These are phyloP conservation scores for Arctia plantaginis DNA, from an alignment of 2,888 invertebrate species.

Conservation along the genomic window DNA sequence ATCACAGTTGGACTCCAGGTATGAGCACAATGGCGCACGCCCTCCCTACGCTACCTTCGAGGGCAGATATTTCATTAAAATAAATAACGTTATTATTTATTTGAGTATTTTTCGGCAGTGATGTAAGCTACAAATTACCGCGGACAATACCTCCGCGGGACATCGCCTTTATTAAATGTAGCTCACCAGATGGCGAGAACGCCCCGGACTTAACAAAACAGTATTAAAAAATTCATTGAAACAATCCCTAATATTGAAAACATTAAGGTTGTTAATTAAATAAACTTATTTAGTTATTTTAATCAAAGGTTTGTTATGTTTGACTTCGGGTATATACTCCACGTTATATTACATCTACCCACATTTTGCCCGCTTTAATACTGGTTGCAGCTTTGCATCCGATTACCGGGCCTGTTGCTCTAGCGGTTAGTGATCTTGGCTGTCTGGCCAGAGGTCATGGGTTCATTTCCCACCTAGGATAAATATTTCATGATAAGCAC, in stretches of 20 bases:
- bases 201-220: slow-evolving; percentile 53
- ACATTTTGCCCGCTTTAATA: background rate
- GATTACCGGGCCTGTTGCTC: background rate
- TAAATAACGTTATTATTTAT: slow-evolving; percentile 84
- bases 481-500: no score
- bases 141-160: slow-evolving; percentile 83
- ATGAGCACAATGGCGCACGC: slow-evolving; percentile 50
- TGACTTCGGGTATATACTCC: background rate
- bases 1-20: slow-evolving; percentile 59
- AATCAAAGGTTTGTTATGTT: background rate
- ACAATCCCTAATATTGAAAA: slow-evolving; percentile 52
- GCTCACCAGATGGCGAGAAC: slow-evolving; percentile 77
- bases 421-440: no score
- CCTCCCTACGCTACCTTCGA: slow-evolving; percentile 40
- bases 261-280: slow-evolving; percentile 31
- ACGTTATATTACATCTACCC: background rate
- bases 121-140: slow-evolving; percentile 83
- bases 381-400: background rate
- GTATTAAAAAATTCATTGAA: slow-evolving; percentile 64
- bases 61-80: slow-evolving; percentile 76
- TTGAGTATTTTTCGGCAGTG: slow-evolving; percentile 77
- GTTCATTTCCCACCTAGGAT: no score
- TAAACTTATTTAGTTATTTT: background rate
- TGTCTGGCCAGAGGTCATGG: no score
- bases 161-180: slow-evolving; percentile 73